Base-by-base conservation (phyloP, 2,888 invertebrate species). In the Epirrhoe tristata region DNA sequence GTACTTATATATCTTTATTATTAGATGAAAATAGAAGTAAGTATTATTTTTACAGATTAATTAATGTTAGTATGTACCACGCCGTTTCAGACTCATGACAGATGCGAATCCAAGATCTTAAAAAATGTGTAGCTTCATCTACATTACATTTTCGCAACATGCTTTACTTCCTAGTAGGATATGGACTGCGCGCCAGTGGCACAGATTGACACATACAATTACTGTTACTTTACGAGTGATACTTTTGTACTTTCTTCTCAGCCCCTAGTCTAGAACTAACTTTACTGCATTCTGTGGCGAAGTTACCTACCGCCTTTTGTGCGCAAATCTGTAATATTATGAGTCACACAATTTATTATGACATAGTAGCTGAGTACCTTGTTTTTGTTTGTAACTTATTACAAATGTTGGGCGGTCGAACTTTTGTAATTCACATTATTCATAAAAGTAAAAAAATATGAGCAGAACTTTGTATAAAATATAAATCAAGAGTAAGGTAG, bases 251-350 rank as follows among this genome's bases (percentile, higher is more conserved):
- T 14, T 14, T 46, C 14, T 48, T 36, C 36, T 51, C 24, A 24
- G 3, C 52, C 52, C 43, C 31, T 36, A 46, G 50, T 39, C 43
- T 62, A 56, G 60, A 48, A 66, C 48, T 52, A 39, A 55, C 51
- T 63, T 51, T 3, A 31, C 4, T 52, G 36, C 36, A 48, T 48
- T 56, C 67, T 60, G 53, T 67, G 63, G 56, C n/a, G 32, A 54
- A 17, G 58, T 60, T 58, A 61, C 66, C 67, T 50, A 56, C 57
- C 61, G 66, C 66, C 73, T 71, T 67, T 67, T 73, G 68, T 73
- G 71, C 61, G 59, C 70, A 72, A 72, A 69, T 71, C 67, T 70
- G 56, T 59, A 62, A 67, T 60, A 67, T 67, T 70, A 71, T 69
- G 71, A 73, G 62, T 74, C 71, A 73, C 70, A 61, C 70, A 36